Evolutionary conservation across 1,140 invertebrate species (phyloP), one percentile per base, ranked within the genome.

Genomic region (Diorhabda sublineata): DNA sequence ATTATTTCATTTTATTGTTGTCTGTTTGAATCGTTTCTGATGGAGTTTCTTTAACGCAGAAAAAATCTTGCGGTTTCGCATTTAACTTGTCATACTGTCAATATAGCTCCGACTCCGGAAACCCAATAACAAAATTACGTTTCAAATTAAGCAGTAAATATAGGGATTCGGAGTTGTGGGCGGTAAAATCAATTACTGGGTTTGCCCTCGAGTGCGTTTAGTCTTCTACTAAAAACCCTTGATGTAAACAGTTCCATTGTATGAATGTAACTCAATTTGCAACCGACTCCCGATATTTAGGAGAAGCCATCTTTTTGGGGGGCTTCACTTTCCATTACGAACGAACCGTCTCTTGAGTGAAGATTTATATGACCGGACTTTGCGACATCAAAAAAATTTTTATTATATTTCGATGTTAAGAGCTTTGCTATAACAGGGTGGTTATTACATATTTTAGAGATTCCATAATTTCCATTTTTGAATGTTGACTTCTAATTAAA

Each of bases 181-280:
- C 59, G 52, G 63, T 45, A 44, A 69, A 66, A 66, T 66, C 62
- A 69, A 65, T 69, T 64, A 66, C 63, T 61, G 52, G 62, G 68
- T 65, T 61, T 64, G 43, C 61, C 68, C 57, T 59, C 45, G 61
- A 69, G 62, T 69, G 63, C 68, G 68, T 64, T 69, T 59, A 62
- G 67, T 58, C 61, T 57, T 42, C 60, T 56, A 56, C 60, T 59
- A 58, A 70, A 70, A 66, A 61, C 64, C 69, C 59, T 65, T 44
- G 65, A 58, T 47, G 66, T 68, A 69, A 69, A 72, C 71, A 69
- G 45, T 59, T 58, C 47, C 71, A 72, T 72, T 72, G 71, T 72
- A 68, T 45, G 47, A 61, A 43, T 60, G 71, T 72, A 72, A 72
- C 71, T 72, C 68, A 72, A 72, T 72, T 72, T 72, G 71, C 70